These are phyloP conservation scores for Ochotona princeps DNA, from an alignment of 2,113 vertebrate genomes.

Conservation along the genomic window DNA sequence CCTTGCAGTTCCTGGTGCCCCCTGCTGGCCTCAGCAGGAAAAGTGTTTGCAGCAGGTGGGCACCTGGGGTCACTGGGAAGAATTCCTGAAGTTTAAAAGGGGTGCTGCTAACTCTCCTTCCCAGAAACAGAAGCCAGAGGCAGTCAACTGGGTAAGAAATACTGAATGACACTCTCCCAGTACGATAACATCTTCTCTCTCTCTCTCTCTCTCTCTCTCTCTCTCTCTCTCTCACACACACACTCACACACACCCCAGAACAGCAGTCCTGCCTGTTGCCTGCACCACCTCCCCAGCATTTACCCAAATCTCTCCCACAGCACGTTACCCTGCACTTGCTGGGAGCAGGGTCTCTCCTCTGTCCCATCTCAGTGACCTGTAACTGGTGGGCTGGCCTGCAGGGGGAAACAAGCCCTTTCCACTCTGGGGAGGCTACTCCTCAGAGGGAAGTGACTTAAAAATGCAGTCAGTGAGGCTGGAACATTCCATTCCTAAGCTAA, in stretches of 20 bases:
- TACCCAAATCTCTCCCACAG: rapidly evolving
- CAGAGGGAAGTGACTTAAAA: conserved; percentile 56
- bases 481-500: conserved; percentile 66
- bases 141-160: neutral
- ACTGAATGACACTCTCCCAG: neutral
- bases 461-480: conserved; percentile 30
- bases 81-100: too few relatives aligned
- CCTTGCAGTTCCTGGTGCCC: neutral
- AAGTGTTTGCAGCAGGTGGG: too few relatives aligned
- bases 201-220: too few relatives aligned
- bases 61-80: neutral
- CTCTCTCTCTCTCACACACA: too few relatives aligned
- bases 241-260: too few relatives aligned
- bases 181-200: too few relatives aligned
- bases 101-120: neutral
- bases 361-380: neutral
- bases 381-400: neutral
- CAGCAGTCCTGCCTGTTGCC: neutral
- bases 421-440: neutral
- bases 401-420: too few relatives aligned
- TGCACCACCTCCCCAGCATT: neutral
- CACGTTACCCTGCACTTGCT: neutral
- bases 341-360: neutral
- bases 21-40: neutral
- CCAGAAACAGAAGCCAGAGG: neutral